Conservation (phyloP, 2,113 vertebrate genomes). For the Tachysurus vachellii region DNA sequence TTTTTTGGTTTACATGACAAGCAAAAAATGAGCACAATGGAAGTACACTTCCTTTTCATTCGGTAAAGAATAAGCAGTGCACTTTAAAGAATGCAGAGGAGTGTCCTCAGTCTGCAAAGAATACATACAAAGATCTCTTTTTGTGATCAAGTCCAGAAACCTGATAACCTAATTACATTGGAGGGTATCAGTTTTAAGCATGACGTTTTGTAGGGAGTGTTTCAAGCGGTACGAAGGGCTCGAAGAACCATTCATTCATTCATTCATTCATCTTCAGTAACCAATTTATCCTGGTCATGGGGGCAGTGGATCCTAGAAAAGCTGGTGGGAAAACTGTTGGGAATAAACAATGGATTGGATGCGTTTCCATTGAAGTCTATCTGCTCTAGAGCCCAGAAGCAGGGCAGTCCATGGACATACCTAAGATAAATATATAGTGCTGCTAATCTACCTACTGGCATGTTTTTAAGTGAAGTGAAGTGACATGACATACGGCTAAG, state of each 20-base stretch:
- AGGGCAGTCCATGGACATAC: not conserved
- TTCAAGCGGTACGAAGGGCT: not conserved
- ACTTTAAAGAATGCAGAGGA: not conserved
- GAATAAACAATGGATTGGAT: not conserved
- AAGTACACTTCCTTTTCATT: not conserved
- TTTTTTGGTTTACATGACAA: conserved; percentile 68
- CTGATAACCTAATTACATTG: not conserved
- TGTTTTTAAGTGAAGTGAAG: too few relatives aligned
- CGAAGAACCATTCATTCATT: not conserved
- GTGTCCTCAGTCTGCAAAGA: not conserved
- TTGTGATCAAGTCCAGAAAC: not conserved
- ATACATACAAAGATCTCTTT: not conserved
- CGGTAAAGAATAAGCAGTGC: not conserved
- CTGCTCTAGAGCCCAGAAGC: too few relatives aligned
- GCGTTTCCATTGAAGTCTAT: too few relatives aligned
- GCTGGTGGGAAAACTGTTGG: not conserved
- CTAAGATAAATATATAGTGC: not conserved
- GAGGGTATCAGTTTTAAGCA: not conserved
- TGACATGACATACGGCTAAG: too few relatives aligned
- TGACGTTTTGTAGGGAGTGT: not conserved
- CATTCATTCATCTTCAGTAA: not conserved
- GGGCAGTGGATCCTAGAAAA: not conserved
- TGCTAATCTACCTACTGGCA: not conserved
- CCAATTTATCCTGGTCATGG: not conserved
- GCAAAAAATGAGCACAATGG: conserved; percentile 45